Conservation (phyloP, 2,113 vertebrate species). For the Mionectes macconnelli region DNA sequence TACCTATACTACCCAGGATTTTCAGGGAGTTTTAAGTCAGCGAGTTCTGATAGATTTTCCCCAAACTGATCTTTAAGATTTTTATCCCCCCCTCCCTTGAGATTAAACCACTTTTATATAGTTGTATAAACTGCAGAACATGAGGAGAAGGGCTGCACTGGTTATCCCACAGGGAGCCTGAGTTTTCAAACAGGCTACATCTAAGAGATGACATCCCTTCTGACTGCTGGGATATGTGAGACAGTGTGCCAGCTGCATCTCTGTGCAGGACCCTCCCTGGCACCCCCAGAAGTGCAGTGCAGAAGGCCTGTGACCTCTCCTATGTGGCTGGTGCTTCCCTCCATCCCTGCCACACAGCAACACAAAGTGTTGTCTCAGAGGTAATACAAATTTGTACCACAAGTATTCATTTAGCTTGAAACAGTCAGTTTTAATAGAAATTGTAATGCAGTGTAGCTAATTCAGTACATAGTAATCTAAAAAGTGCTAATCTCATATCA, state of each 20-base stretch:
- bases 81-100: not conserved
- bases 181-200: not conserved
- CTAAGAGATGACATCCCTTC: not conserved
- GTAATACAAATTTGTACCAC: not conserved
- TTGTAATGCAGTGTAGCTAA: not conserved
- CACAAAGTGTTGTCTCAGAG: not conserved
- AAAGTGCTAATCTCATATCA: not conserved
- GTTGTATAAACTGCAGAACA: not conserved
- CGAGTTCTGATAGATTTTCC: not conserved
- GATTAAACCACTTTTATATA: not conserved
- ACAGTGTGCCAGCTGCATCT: rapidly evolving
- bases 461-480: not conserved
- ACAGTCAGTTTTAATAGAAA: not conserved
- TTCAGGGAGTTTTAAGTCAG: not conserved
- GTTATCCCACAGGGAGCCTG: not conserved
- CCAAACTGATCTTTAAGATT: not conserved
- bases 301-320: not conserved
- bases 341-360: rapidly evolving
- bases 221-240: not conserved
- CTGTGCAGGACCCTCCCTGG: too few species aligned
- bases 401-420: not conserved
- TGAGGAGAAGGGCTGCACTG: not conserved
- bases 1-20: not conserved
- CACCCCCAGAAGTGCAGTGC: not conserved
- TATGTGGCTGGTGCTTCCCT: not conserved